A percentile compares a stretch with the other conserved stretches of the same genome.
phyloP scores from a whole-genome alignment of 2,888 invertebrate species.

The Lasioglossum marginatum region DNA sequence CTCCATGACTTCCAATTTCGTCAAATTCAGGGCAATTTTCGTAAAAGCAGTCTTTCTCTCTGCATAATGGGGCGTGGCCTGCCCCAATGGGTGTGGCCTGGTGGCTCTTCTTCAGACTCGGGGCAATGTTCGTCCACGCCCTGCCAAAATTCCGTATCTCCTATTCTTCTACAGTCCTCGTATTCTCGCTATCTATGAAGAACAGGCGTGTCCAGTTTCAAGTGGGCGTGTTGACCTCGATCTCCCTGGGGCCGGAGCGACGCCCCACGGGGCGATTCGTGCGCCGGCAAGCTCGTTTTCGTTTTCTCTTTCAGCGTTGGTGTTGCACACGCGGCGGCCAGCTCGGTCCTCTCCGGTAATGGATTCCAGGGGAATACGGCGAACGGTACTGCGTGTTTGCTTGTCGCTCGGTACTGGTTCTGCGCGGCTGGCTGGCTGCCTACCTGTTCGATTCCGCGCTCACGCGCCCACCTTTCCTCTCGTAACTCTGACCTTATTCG shows the following conservation, averaged over 20 bases:
- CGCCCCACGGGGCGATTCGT: not conserved
- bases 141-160: too few relatives aligned
- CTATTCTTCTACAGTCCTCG: not conserved
- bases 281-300: not conserved
- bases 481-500: slow-evolving; percentile 83
- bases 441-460: slow-evolving; percentile 66
- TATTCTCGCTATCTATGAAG: not conserved
- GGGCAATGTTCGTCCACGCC: too few relatives aligned
- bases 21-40: not conserved
- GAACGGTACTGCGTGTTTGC: slow-evolving; percentile 64
- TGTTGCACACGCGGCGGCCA: not conserved
- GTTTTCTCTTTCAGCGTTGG: not conserved
- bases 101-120: not conserved
- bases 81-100: not conserved
- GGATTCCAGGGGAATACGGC: slow-evolving; percentile 51
- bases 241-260: not conserved
- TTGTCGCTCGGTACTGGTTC: slow-evolving; percentile 66
- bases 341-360: slow-evolving; percentile 25
- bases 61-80: not conserved
- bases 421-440: slow-evolving; percentile 35
- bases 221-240: not conserved
- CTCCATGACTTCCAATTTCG: not conserved
- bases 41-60: not conserved
- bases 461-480: slow-evolving; percentile 76
- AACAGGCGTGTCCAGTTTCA: not conserved